phyloP scores from a whole-genome alignment of 1,140 invertebrate species.

The Armadillidium nasatum region DNA sequence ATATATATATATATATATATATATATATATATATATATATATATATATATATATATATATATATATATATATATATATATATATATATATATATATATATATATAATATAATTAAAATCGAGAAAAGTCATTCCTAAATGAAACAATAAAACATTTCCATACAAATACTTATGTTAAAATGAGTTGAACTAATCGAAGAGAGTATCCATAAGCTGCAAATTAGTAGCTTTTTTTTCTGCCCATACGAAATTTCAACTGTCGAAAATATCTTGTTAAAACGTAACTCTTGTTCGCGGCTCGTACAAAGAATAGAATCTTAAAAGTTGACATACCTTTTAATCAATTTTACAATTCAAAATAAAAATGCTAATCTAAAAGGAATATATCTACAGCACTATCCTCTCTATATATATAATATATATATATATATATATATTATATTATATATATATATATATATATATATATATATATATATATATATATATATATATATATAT shows the following conservation, averaged over 20 bases:
- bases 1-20: neutral
- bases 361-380: no score
- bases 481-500: neutral
- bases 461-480: neutral
- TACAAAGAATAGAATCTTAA: no score
- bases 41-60: neutral
- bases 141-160: neutral
- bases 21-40: neutral
- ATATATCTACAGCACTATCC: no score
- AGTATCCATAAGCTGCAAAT: no score
- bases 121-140: neutral
- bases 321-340: no score
- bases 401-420: neutral
- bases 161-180: neutral
- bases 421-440: constrained; percentile 7
- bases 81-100: constrained; percentile 12
- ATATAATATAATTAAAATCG: neutral
- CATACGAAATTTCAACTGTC: no score
- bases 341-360: no score
- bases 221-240: no score
- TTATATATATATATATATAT: neutral
- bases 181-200: no score
- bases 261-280: no score
- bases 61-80: neutral
- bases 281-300: no score